Evolutionary conservation across 2,113 vertebrate genomes (phyloP), one percentile per base, ranked within the genome.

Genomic region (Malurus cyaneus): DNA sequence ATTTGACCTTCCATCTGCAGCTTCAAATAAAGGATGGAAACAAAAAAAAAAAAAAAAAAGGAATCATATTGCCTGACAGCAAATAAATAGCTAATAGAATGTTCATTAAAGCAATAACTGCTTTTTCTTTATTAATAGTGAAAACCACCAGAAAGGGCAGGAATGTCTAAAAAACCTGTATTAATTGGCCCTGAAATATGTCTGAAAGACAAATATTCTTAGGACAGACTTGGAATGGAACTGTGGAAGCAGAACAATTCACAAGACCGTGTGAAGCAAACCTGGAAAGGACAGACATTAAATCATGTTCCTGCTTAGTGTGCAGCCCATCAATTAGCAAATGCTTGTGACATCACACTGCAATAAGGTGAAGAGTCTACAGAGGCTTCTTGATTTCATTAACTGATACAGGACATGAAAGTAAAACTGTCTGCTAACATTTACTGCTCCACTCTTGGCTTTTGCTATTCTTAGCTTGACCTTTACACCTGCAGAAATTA

Each of bases 401-500:
- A 64, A 80, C 46, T 80, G 82, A 70, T 21, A 66, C 77, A 36
- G 46, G n/a, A 78, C 52, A 70, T 34, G 34, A 72, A 87, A 92
- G 71, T 65, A 57, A 77, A 92, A 80, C 64, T 65, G 46, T 47
- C 72, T 77, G 41, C 62, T 90, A 93, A 77, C 57, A 77, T 79
- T 80, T 71, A 60, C 72, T 88, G 79, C 49, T n/a, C 32, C 72
- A 57, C 88, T 54, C 46, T 73, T 92, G 46, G 28, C 70, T 86
- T 72, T 66, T 77, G 44, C 65, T 92, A 79, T 70, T 92, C 65
- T 83, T 86, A 52, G 56, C 26, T 52, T 66, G 61, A 82, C 78
- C 80, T 92, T 83, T 94, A 47, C 46, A 69, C 66, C 78, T 76
- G 34, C 25, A 88, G 59, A 92, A 93, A 92, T 88, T 54, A 70